These are phyloP conservation scores for Ptychadena robeensis DNA, from an alignment of 2,797 vertebrate genomes.

Conservation along the genomic window DNA sequence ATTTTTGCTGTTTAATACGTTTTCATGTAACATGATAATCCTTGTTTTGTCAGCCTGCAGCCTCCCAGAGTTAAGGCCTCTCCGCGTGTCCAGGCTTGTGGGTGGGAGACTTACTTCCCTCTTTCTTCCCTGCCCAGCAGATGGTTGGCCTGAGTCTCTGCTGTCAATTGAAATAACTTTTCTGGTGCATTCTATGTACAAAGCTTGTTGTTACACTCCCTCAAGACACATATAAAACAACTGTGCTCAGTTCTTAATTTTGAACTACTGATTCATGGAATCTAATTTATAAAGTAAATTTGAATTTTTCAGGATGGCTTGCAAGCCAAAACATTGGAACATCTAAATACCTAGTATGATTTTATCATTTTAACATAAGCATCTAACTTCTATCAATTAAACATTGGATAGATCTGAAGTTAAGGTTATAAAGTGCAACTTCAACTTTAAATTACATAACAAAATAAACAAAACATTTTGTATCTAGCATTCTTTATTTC, in stretches of 20 bases:
- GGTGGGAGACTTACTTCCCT: neutral
- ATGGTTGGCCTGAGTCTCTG: neutral
- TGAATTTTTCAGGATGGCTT: neutral
- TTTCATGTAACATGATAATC: conserved; percentile 36
- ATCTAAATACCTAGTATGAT: neutral
- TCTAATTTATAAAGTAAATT: neutral
- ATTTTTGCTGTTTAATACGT: conserved; percentile 7
- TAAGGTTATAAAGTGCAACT: too few species aligned
- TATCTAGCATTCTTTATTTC: too few species aligned
- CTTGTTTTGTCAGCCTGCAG: conserved; percentile 50
- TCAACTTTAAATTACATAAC: too few species aligned
- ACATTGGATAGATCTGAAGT: too few species aligned
- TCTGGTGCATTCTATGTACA: neutral
- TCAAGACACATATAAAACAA: neutral
- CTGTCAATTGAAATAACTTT: neutral
- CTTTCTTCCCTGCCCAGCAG: neutral
- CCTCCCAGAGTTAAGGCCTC: conserved; percentile 3
- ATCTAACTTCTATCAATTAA: too few species aligned
- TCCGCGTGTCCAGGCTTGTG: conserved; percentile 38
- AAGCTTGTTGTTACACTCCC: conserved; percentile 21
- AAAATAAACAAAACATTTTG: too few species aligned
- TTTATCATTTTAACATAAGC: neutral
- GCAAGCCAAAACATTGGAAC: conserved; percentile 1
- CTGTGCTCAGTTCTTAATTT: neutral
- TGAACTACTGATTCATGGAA: neutral